Evolutionary conservation across 2,888 invertebrate species (phyloP), one percentile per base, ranked within the genome.

Genomic region (Leistus spinibarbis): DNA sequence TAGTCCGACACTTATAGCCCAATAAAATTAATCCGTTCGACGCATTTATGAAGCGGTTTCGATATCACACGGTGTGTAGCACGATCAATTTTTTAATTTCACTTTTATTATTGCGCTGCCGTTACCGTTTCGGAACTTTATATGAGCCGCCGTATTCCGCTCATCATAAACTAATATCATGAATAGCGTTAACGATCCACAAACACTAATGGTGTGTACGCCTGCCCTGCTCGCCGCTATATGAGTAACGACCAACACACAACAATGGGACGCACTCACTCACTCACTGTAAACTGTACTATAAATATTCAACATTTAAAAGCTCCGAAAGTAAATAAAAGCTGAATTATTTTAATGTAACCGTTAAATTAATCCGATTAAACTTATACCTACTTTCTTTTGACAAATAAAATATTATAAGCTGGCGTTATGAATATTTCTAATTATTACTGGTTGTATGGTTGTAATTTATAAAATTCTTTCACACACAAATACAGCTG

Each of bases 151-250:
- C 57, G 54, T 66, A 72, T 66, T 57, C 65, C 62, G 72, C 54
- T 72, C 72, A 72, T 72, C 72, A 72, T 72, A 72, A 72, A 72
- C 72, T 72, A 72, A 72, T 72, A 72, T 72, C 66, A 66, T 72
- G 72, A 72, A 72, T 72, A 72, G 72, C 72, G 72, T 66, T 72
- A 72, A 72, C 72, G 66, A 72, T 72, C 72, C 66, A 72, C 65
- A 66, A 72, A 72, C 27, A 72, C 72, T 66, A 72, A 72, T 72
- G 72, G 72, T 27, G 64, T 54, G 54, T 64, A 54, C 64, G 54
- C 71, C 57, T 24, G 54, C 9, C 16, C 57, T 40, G 57, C 57
- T 7, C 57, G 57, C 63, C 17, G 4, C 22, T 54, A 62, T 16
- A 60, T 70, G 69, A 70, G 62, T 70, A 70, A 70, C 69, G 69